Percentiles rank a stretch among this genome's conserved stretches.
Conservation (phyloP, 2,888 invertebrate species). For the Scaptomyza reducta region DNA sequence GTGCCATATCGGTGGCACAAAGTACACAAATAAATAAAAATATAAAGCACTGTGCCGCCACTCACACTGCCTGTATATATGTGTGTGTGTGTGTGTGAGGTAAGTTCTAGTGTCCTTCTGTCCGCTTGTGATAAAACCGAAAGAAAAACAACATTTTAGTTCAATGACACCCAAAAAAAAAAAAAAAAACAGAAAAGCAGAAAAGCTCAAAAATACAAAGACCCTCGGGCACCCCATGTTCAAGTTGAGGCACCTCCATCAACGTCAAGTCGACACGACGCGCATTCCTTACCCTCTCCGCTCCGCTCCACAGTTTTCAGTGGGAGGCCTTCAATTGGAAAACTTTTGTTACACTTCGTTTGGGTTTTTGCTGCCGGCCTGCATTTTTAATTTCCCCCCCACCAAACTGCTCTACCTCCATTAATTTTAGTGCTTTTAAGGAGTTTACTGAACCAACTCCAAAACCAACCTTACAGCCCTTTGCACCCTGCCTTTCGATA, state of each 20-base stretch:
- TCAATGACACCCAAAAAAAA: constrained; percentile 70
- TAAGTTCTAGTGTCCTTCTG: constrained; percentile 27
- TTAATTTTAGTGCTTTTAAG: constrained; percentile 32
- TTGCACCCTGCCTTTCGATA: constrained; percentile 37
- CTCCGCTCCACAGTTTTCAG: neutral
- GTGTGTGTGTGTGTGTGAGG: neutral
- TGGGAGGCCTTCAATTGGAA: constrained; percentile 61
- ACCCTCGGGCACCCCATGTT: constrained; percentile 44
- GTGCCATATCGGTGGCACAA: constrained; percentile 64
- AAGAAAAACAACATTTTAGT: constrained; percentile 67
- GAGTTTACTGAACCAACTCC: constrained; percentile 55
- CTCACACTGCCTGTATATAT: neutral
- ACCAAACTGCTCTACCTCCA: neutral
- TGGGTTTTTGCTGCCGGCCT: constrained; percentile 11
- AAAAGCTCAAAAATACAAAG: constrained; percentile 25
- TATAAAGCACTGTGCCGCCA: constrained; percentile 38
- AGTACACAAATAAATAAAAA: constrained; percentile 74
- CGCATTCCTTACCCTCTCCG: constrained; percentile 2
- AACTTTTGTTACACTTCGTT: constrained; percentile 71
- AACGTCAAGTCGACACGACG: constrained; percentile 70
- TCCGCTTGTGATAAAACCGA: constrained; percentile 30
- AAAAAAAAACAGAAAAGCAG: constrained; percentile 11
- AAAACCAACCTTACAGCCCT: constrained; percentile 8
- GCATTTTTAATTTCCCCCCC: constrained; percentile 43
- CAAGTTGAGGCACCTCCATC: constrained; percentile 60